Percentiles rank a stretch among this genome's conserved stretches.
Conservation (phyloP, 2,888 invertebrate species). For the Melinaea marsaeus region DNA sequence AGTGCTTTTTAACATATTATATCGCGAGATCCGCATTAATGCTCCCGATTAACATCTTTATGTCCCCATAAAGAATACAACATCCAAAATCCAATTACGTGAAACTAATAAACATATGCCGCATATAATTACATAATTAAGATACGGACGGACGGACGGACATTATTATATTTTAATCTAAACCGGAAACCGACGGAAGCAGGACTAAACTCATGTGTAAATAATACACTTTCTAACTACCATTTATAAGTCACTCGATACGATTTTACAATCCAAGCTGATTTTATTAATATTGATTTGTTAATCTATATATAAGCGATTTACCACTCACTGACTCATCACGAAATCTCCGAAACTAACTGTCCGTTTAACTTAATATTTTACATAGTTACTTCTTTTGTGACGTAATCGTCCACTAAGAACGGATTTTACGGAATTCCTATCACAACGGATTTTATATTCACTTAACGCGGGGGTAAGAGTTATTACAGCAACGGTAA, state of each 20-base stretch:
- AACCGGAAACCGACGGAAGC: conserved; percentile 69
- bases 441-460: no score
- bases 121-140: conserved; percentile 71
- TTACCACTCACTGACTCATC: not conserved
- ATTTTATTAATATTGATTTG: no score
- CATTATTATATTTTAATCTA: conserved; percentile 67
- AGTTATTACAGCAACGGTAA: no score
- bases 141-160: conserved; percentile 49
- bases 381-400: no score
- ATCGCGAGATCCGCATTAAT: conserved; percentile 2
- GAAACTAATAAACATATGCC: conserved; percentile 33
- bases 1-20: not conserved
- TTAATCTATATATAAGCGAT: no score
- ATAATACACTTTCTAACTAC: conserved; percentile 37
- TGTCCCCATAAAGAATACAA: conserved; percentile 17
- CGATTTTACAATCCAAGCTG: no score
- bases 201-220: conserved; percentile 57
- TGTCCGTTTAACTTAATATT: no score
- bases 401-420: no score
- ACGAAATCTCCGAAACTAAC: no score
- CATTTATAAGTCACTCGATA: not conserved
- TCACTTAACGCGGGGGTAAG: no score
- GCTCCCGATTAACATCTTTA: conserved; percentile 13
- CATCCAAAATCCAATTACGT: conserved; percentile 23
- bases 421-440: no score